Conservation (phyloP, 2,113 vertebrate species). For the Myotis davidii region DNA sequence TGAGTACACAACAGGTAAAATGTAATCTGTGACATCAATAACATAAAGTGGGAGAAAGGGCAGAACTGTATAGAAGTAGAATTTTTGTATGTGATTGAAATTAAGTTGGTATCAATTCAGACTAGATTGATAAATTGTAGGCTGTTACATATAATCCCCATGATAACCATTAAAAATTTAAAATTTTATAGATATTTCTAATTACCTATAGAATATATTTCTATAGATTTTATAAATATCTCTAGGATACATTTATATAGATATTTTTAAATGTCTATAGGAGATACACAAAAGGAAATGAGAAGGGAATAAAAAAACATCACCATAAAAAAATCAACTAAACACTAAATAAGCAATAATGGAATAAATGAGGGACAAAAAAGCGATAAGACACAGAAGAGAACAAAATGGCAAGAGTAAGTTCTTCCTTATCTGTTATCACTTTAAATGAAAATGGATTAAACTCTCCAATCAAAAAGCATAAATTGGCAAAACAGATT, state of each 20-base stretch:
- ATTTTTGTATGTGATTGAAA: slow-evolving; percentile 7
- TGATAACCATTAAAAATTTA: not conserved
- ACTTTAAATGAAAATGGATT: slow-evolving; percentile 27
- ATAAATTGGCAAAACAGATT: not conserved
- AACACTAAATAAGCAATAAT: not conserved
- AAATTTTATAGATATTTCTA: not conserved
- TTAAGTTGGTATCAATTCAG: not conserved
- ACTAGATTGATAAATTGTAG: not conserved
- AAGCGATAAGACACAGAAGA: not conserved
- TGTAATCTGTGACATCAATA: not conserved
- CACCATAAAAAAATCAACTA: not conserved
- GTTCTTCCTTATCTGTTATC: not conserved
- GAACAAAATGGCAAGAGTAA: not conserved
- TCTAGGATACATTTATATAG: not conserved
- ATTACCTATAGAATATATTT: not conserved
- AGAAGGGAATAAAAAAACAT: not conserved
- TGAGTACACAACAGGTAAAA: not conserved
- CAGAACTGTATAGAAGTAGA: not conserved
- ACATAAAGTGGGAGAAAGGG: not conserved
- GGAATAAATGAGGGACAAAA: not conserved
- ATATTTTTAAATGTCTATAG: not conserved
- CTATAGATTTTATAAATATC: not conserved
- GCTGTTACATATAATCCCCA: not conserved
- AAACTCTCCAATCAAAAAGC: not conserved
- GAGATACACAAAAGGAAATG: not conserved